These are phyloP conservation scores for Carettochelys insculpta DNA, from an alignment of 2,113 vertebrate species.

Conservation along the genomic window DNA sequence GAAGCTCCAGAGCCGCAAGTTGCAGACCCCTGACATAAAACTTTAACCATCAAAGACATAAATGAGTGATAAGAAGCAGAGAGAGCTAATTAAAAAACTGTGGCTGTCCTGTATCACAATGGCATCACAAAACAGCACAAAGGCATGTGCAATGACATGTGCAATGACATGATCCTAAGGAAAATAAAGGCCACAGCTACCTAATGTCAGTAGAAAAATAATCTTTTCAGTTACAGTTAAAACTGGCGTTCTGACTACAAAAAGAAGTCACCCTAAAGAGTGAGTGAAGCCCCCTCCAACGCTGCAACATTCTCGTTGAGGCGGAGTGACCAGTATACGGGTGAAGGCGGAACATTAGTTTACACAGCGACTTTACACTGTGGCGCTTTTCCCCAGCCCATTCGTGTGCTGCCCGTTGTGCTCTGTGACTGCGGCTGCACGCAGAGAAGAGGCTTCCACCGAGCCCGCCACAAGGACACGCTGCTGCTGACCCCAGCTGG, in stretches of 20 bases:
- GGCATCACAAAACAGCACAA: background rate
- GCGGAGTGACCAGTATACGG: background rate
- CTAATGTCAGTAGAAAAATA: background rate
- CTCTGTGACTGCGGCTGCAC: background rate
- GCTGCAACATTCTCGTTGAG: background rate
- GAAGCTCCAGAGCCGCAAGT: too few species aligned
- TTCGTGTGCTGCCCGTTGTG: too few species aligned
- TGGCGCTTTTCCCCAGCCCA: background rate
- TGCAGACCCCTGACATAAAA: too few species aligned
- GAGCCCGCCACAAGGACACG: background rate
- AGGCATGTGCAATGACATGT: background rate
- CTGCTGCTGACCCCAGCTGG: background rate
- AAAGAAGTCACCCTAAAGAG: background rate
- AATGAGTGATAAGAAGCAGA: background rate
- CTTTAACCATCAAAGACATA: background rate
- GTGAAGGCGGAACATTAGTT: background rate
- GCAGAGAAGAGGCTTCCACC: background rate
- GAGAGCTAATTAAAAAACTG: background rate
- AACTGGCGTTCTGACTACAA: background rate
- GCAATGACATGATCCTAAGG: background rate
- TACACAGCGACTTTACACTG: too few species aligned
- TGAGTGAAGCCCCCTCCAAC: background rate
- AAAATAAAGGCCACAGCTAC: background rate
- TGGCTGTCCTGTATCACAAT: background rate
- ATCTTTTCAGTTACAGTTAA: background rate